Conservation (phyloP, 2,888 invertebrate genomes). For the Dascillus cervinus region DNA sequence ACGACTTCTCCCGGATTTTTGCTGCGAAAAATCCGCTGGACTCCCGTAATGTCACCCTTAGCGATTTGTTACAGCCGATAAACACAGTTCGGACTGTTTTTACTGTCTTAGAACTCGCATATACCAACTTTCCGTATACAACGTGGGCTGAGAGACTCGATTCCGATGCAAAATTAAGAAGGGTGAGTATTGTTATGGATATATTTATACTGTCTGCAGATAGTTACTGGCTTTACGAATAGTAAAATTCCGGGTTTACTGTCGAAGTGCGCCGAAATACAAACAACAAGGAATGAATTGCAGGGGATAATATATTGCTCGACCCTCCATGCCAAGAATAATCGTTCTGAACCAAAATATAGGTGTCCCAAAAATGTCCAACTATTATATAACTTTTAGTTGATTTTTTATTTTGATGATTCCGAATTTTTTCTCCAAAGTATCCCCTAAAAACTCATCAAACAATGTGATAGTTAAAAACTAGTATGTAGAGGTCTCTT, state of each 20-base stretch:
- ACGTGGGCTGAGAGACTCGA: slow-evolving; percentile 6
- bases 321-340: too few relatives aligned
- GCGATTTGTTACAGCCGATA: slow-evolving; percentile 40
- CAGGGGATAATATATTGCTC: too few relatives aligned
- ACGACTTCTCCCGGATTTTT: slow-evolving; percentile 21
- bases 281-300: too few relatives aligned
- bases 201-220: slow-evolving; percentile 28
- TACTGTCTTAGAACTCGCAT: slow-evolving; percentile 26
- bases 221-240: slow-evolving; percentile 31
- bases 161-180: slow-evolving; percentile 10
- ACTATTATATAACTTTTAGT: too few relatives aligned
- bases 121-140: slow-evolving; percentile 14
- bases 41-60: slow-evolving; percentile 30
- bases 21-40: slow-evolving; percentile 20
- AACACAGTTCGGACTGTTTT: slow-evolving; percentile 35
- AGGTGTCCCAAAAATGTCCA: too few relatives aligned
- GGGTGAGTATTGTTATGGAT: slow-evolving; percentile 27
- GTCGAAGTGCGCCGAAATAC: too few relatives aligned
- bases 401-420: too few relatives aligned
- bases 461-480: too few relatives aligned
- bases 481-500: too few relatives aligned
- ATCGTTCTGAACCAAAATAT: too few relatives aligned
- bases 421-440: too few relatives aligned
- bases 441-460: too few relatives aligned
- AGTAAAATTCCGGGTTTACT: slow-evolving; percentile 16